These are phyloP conservation scores for Microcebus lehilahytsara DNA, from an alignment of 2,113 vertebrate genomes.

Conservation along the genomic window DNA sequence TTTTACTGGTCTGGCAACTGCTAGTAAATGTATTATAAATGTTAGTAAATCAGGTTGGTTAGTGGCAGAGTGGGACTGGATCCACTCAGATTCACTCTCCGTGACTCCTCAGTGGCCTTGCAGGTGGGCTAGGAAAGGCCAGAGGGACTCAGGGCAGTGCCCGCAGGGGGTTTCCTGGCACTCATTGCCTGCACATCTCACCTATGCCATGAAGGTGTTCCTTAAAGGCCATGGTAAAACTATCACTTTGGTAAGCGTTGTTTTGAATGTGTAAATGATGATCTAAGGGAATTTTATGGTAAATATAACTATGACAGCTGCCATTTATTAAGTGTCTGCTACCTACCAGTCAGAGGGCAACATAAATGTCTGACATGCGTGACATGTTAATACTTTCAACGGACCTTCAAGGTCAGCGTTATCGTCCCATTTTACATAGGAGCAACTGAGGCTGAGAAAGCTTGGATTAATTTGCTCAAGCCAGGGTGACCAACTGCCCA, in stretches of 20 bases:
- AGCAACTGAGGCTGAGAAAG: neutral
- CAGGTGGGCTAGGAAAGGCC: neutral
- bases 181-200: neutral
- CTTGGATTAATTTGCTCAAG: neutral
- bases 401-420: neutral
- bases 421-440: neutral
- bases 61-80: neutral
- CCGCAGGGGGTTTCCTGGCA: neutral
- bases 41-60: neutral
- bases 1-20: neutral
- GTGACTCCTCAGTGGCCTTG: neutral
- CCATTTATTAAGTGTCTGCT: neutral
- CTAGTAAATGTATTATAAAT: neutral
- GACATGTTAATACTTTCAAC: neutral
- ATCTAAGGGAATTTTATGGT: neutral
- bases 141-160: neutral
- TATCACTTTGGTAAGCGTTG: neutral
- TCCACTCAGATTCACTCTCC: neutral
- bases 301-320: neutral
- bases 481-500: neutral
- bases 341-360: neutral
- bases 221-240: neutral
- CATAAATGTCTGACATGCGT: neutral
- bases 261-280: neutral
- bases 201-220: neutral